Evolutionary conservation across 2,113 vertebrate species (phyloP).

Genomic region (Chaetops frenatus): DNA sequence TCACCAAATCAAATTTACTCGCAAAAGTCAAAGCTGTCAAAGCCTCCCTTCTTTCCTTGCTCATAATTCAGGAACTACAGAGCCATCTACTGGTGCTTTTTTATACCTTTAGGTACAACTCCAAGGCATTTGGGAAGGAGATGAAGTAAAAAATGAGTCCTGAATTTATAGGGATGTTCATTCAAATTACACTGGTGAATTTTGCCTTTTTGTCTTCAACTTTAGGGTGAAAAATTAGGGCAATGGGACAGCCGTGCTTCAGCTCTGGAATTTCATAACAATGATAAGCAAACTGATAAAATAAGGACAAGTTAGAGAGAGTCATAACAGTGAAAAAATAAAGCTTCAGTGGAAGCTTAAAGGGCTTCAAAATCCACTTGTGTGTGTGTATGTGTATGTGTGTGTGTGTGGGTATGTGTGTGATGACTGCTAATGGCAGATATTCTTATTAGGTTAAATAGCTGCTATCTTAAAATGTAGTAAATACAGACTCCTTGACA

Average conservation of each 20-base stretch:
- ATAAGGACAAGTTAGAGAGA: background rate
- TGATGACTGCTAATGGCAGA: background rate
- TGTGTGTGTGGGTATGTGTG: background rate
- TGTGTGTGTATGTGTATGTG: background rate
- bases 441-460: background rate
- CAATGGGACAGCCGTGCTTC: background rate
- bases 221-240: background rate
- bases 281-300: background rate
- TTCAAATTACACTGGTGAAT: background rate
- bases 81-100: slow-evolving; percentile 73
- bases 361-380: background rate
- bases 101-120: background rate
- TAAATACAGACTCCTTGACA: background rate
- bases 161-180: background rate
- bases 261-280: background rate
- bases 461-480: background rate
- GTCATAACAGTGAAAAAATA: background rate
- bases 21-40: slow-evolving; percentile 49
- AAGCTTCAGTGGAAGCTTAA: background rate
- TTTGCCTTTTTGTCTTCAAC: background rate
- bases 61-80: slow-evolving; percentile 66
- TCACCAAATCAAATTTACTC: slow-evolving; percentile 72
- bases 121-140: background rate
- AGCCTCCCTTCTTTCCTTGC: background rate
- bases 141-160: background rate